These are phyloP conservation scores for Pseudolaguvia tuberculata DNA, from an alignment of 2,113 vertebrate species.

Conservation along the genomic window DNA sequence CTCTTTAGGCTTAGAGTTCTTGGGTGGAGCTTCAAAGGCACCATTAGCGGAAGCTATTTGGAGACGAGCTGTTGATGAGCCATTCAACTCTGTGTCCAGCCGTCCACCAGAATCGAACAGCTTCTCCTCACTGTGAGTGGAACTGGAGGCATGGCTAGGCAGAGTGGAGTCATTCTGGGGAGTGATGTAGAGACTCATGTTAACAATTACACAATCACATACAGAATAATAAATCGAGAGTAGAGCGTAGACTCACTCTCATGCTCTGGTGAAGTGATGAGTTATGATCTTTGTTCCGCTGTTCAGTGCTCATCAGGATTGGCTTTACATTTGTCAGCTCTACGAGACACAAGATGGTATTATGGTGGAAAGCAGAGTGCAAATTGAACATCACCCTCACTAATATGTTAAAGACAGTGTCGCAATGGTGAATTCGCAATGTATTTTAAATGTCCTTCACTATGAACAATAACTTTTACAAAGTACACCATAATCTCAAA, in stretches of 20 bases:
- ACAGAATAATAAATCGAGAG: neutral
- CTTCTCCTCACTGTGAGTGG: slow-evolving; percentile 91
- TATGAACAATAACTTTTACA: no score
- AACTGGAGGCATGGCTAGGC: slow-evolving; percentile 88
- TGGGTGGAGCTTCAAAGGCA: slow-evolving; percentile 83
- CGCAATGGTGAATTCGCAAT: no score
- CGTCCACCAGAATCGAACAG: slow-evolving; percentile 83
- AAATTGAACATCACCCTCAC: no score
- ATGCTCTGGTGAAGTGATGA: slow-evolving; percentile 85
- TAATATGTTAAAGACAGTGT: no score
- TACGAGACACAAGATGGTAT: slow-evolving; percentile 62
- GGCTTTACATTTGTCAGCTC: slow-evolving; percentile 70
- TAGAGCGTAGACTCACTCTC: slow-evolving; percentile 73
- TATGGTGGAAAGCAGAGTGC: no score
- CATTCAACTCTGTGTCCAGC: slow-evolving; percentile 77
- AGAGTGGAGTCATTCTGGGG: slow-evolving; percentile 67
- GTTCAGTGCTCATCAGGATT: slow-evolving; percentile 47
- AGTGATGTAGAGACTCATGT: neutral
- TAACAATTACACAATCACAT: no score
- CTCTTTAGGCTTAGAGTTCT: slow-evolving; percentile 75
- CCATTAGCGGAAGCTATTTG: slow-evolving; percentile 87
- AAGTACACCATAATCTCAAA: no score
- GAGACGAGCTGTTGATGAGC: slow-evolving; percentile 79
- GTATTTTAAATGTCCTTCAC: no score
- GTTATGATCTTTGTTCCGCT: slow-evolving; percentile 73